Conservation (phyloP, 2,888 invertebrate genomes). For the Tipula helvola region DNA sequence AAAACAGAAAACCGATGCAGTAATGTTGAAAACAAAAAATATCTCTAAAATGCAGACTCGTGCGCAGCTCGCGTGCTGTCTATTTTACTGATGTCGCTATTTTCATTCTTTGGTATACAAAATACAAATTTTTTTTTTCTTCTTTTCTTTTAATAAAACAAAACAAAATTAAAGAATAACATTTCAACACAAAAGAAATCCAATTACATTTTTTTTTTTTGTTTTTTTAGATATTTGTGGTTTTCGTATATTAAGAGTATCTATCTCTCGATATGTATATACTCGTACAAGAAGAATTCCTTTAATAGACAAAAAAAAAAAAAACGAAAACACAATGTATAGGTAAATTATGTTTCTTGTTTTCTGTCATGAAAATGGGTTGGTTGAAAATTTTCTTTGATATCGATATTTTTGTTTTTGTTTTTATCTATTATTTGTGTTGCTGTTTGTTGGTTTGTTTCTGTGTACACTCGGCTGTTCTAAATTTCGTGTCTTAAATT, state of each 20-base stretch:
- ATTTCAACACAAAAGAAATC: background rate
- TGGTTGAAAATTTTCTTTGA: background rate
- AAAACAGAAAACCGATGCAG: background rate
- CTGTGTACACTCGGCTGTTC: background rate
- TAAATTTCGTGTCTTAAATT: background rate
- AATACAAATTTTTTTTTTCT: background rate
- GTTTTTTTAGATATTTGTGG: background rate
- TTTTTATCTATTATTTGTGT: background rate
- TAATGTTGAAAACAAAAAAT: background rate
- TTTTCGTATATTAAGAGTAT: background rate
- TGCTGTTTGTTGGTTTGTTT: background rate
- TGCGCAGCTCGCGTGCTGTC: conserved; percentile 4
- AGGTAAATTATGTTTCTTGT: conserved; percentile 4
- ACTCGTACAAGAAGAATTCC: background rate
- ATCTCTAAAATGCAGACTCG: background rate
- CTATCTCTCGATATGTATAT: background rate
- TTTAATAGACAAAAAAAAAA: background rate
- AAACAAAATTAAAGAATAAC: background rate
- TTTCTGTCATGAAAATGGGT: background rate
- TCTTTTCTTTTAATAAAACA: background rate
- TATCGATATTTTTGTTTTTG: background rate
- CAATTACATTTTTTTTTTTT: background rate
- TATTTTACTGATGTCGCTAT: background rate
- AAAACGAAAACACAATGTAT: background rate
- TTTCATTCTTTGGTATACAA: background rate